Evolutionary conservation across 2,888 invertebrate species (phyloP).

Genomic region (Polydrusus tereticollis): DNA sequence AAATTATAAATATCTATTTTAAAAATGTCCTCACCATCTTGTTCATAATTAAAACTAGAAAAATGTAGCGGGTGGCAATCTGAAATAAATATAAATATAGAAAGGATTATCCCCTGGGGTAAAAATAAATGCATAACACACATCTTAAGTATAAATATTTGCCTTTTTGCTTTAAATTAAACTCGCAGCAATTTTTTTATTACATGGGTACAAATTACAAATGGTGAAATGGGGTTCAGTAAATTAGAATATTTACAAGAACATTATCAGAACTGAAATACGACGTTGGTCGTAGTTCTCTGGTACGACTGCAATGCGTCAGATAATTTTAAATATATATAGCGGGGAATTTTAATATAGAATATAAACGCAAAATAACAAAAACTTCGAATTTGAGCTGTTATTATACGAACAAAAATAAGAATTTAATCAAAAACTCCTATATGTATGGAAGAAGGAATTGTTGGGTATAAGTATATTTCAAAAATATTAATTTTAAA

Average conservation of each 20-base stretch:
- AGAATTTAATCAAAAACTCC: not conserved
- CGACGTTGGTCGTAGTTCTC: no score
- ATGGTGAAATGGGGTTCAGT: no score
- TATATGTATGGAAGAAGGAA: no score
- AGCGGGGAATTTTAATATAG: constrained; percentile 39
- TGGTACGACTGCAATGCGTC: no score
- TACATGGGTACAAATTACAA: no score
- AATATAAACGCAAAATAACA: constrained; percentile 43
- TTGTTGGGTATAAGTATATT: no score
- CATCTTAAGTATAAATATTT: not conserved
- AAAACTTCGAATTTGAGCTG: constrained; percentile 34
- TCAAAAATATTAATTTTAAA: no score
- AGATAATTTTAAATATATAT: constrained; percentile 42
- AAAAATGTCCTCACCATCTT: constrained; percentile 45
- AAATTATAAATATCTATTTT: constrained; percentile 17
- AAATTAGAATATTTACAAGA: no score
- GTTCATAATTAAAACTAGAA: constrained; percentile 44
- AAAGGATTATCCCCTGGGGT: not conserved
- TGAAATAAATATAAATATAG: constrained; percentile 45
- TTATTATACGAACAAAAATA: not conserved
- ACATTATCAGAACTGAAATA: constrained; percentile 20
- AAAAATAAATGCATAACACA: not conserved
- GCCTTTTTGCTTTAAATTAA: no score
- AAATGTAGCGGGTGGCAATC: constrained; percentile 49
- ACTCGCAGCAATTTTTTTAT: no score